A percentile compares a stretch with the other conserved stretches of the same genome.
Evolutionary conservation across 2,113 vertebrate genomes (phyloP).

Genomic region (Apeltes quadracus): DNA sequence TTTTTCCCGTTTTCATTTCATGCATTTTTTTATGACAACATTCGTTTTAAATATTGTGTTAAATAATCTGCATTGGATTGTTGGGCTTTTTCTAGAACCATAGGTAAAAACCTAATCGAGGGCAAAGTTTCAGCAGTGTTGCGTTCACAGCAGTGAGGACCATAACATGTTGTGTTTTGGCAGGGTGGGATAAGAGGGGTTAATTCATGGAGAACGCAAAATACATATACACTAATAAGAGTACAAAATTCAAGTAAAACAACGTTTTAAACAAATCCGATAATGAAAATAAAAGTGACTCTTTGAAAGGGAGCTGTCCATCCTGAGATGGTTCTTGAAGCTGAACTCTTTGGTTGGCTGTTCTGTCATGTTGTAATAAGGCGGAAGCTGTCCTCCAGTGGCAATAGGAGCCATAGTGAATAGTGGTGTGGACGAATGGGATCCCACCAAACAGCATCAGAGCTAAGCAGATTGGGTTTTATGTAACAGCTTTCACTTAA

Average conservation of each 20-base stretch:
- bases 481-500: conserved; percentile 16
- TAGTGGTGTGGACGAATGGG: not conserved
- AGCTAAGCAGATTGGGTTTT: conserved; percentile 3
- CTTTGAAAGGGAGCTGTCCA: not conserved
- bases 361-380: not conserved
- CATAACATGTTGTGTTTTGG: not conserved
- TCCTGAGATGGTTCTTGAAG: conserved; percentile 7
- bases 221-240: not conserved
- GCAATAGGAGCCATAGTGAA: not conserved
- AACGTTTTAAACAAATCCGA: not conserved
- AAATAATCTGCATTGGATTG: not conserved
- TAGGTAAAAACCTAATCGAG: not conserved
- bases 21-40: not conserved
- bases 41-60: not conserved
- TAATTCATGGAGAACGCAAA: not conserved
- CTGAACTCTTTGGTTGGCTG: not conserved
- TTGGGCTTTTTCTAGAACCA: not conserved
- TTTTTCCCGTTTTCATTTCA: not conserved
- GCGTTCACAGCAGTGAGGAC: not conserved
- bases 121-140: not conserved
- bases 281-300: not conserved
- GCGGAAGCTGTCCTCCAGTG: not conserved
- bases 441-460: not conserved
- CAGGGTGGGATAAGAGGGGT: not conserved
- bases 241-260: not conserved